Evolutionary conservation across 1,140 invertebrate species (phyloP).

Genomic region (Hormaphis cornu): DNA sequence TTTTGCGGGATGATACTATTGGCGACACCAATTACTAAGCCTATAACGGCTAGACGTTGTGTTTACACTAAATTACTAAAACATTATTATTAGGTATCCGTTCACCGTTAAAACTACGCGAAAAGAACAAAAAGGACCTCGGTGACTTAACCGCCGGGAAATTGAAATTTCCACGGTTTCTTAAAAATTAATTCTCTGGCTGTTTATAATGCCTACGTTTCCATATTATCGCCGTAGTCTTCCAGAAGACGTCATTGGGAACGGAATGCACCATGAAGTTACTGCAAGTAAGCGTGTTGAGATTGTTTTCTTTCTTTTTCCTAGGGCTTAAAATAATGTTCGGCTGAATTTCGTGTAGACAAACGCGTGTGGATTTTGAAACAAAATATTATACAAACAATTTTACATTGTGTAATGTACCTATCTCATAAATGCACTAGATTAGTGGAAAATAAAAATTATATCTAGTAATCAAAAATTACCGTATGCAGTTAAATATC

Average conservation of each 20-base stretch:
- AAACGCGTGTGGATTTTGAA: too few species aligned
- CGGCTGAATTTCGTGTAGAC: too few species aligned
- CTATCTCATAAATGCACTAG: too few species aligned
- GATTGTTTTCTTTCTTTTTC: background rate
- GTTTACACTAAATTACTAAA: background rate
- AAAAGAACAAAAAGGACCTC: conserved; percentile 14
- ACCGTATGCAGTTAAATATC: too few species aligned
- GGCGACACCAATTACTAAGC: too few species aligned
- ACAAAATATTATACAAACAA: too few species aligned
- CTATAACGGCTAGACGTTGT: background rate
- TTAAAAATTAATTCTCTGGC: background rate
- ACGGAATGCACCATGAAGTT: conserved; percentile 11
- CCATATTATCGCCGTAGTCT: background rate
- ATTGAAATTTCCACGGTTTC: conserved; percentile 23
- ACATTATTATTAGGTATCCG: too few species aligned
- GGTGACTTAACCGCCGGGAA: conserved; percentile 12
- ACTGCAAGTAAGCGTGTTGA: background rate
- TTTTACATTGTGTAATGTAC: too few species aligned
- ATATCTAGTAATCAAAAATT: too few species aligned
- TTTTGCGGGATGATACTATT: too few species aligned
- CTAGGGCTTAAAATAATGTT: too few species aligned
- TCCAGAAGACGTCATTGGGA: background rate
- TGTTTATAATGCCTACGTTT: conserved; percentile 1
- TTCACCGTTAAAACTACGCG: background rate
- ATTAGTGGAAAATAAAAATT: too few species aligned